Base-by-base conservation (phyloP, 2,113 vertebrate species). In the Nerophis lumbriciformis region DNA sequence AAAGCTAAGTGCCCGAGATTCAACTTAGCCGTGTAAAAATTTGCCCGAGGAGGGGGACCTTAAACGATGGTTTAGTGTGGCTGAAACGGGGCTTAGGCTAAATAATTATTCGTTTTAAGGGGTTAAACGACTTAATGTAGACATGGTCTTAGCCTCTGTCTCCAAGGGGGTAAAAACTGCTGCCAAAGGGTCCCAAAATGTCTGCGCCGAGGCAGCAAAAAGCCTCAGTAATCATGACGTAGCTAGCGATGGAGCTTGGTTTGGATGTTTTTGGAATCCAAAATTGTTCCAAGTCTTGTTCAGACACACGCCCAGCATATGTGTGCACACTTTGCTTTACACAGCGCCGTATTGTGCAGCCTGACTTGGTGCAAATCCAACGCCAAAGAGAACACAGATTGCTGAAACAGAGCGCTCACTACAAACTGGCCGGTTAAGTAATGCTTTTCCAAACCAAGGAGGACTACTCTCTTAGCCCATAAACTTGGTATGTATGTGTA, bases 291-390 rank as follows among this genome's bases (percentile, higher is more conserved):
- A 11, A 15, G 28, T 68, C 42, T n/a, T 8, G 42, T 45, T 45
- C 42, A 45, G 19, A 21, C 63, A 65, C 68, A 63, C 45, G 21
- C 38, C 4, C 38, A 56, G 57, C 55, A 44, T 48, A 48, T 53
- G 55, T 77, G 69, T 10, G 16, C 42, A 11, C n/a, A n/a, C 38
- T 42, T 57, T 57, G 14, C 14, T 55, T 36, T 38, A 77, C 77
- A 85, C 83, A 87, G 83, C 77, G 77, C 81, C 72, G 76, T 87
- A 90, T 89, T 89, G 86, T 90, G 83, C 77, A 72, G 70, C 48
- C 65, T 69, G 77, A 71, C 67, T 76, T 87, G 83, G 84, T 83
- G 68, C 51, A 51, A 37, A 36, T 84, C 84, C 83, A 87, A 81
- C 72, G 69, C 69, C 84, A 76, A 81, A 85, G 83, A 83, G 84